Conservation (phyloP, 1,140 invertebrate species). For the Zaprionus taronus region DNA sequence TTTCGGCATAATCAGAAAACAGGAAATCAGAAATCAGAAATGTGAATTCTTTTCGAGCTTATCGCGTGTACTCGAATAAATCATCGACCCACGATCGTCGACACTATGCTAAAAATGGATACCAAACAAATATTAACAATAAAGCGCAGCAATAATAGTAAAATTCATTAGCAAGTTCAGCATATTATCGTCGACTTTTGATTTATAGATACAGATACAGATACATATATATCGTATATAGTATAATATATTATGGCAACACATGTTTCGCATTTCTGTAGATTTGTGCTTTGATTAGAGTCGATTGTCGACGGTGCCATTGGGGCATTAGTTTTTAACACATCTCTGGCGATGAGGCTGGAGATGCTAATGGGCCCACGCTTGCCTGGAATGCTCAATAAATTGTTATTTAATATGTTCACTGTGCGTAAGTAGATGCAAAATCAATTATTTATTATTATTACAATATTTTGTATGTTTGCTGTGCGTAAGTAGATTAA, state of each 20-base stretch:
- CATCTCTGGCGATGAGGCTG: constrained; percentile 40
- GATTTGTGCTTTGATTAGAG: constrained; percentile 63
- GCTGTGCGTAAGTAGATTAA: too few relatives aligned
- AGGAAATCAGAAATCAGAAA: constrained; percentile 10
- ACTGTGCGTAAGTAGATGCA: too few relatives aligned
- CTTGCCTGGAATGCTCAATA: constrained; percentile 30
- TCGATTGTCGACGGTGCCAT: constrained; percentile 45
- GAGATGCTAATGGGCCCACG: constrained; percentile 40
- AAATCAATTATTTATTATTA: too few relatives aligned
- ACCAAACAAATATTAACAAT: constrained; percentile 60
- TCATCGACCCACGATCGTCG: constrained; percentile 14
- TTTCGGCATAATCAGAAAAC: constrained; percentile 17
- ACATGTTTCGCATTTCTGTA: constrained; percentile 74
- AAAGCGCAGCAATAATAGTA: constrained; percentile 51
- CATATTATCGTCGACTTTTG: constrained; percentile 47
- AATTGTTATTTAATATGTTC: constrained; percentile 68
- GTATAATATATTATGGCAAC: constrained; percentile 27
- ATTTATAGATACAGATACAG: constrained; percentile 70
- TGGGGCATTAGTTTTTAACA: constrained; percentile 62
- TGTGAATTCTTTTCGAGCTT: background rate
- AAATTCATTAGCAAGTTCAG: constrained; percentile 70
- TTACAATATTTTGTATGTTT: too few relatives aligned
- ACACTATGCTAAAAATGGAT: constrained; percentile 22
- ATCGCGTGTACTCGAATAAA: constrained; percentile 16
- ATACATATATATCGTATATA: background rate